Conservation (phyloP, 2,797 vertebrate species). For the Heteromormyrus szaboi region DNA sequence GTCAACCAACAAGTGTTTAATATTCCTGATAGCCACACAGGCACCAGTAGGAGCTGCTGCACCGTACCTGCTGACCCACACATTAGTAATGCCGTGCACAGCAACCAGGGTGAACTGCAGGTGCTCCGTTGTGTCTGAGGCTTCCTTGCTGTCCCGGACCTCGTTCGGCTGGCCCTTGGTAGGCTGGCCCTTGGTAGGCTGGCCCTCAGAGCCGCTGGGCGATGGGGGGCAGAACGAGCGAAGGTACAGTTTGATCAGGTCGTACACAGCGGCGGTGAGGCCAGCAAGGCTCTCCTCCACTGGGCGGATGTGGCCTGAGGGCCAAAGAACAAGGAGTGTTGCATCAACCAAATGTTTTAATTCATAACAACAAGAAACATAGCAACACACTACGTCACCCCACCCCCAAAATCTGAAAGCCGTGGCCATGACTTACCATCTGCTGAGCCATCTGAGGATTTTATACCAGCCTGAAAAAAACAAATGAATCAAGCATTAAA, state of each 20-base stretch:
- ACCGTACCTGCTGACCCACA: constrained; percentile 87
- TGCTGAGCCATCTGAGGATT: constrained; percentile 52
- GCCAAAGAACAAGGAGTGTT: constrained; percentile 7
- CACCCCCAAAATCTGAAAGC: not conserved
- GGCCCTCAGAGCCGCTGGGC: constrained; percentile 18
- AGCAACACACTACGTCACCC: not conserved
- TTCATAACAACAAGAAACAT: not conserved
- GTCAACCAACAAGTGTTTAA: not conserved
- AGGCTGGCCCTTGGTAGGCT: not conserved
- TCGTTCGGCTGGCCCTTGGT: constrained; percentile 31
- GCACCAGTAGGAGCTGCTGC: not conserved
- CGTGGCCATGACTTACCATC: constrained; percentile 55
- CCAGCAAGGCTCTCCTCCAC: constrained; percentile 71
- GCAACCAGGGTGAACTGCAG: constrained; percentile 91
- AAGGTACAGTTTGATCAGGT: constrained; percentile 75
- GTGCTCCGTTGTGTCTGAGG: constrained; percentile 80
- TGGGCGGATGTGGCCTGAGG: constrained; percentile 61
- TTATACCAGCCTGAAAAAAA: constrained; percentile 61
- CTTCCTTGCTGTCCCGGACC: constrained; percentile 63
- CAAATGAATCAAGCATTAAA: not conserved
- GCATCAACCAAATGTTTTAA: not conserved
- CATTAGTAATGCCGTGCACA: constrained; percentile 78
- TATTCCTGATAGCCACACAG: not conserved
- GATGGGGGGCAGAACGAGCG: constrained; percentile 62
- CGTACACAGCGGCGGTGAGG: constrained; percentile 77